phyloP scores from a whole-genome alignment of 1,140 invertebrate species.

The Stenopsyche tienmushanensis region DNA sequence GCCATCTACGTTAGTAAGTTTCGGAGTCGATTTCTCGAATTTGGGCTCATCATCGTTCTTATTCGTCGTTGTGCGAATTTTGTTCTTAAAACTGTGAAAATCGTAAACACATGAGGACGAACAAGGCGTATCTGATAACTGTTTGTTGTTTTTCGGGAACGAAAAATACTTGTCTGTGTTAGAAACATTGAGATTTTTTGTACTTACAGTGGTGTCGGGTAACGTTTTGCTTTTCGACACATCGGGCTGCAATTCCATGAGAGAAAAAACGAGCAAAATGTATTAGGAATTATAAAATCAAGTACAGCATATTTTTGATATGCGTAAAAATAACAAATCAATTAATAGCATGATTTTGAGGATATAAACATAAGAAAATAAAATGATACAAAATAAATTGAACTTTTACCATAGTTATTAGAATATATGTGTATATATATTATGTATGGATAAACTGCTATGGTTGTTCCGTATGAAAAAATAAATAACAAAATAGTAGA shows the following conservation, averaged over 20 bases:
- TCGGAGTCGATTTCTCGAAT: conserved; percentile 5
- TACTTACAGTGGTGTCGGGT: conserved; percentile 39
- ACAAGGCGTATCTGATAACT: conserved; percentile 15
- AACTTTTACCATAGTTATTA: no score
- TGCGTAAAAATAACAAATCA: not conserved
- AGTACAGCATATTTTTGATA: not conserved
- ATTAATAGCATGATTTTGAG: not conserved
- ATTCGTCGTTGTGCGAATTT: not conserved
- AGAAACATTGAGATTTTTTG: conserved; percentile 27
- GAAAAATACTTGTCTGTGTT: conserved; percentile 27
- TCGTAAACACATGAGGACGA: conserved; percentile 23
- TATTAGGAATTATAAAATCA: conserved; percentile 15
- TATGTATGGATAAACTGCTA: no score
- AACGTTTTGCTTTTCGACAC: conserved; percentile 25
- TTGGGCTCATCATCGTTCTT: not conserved
- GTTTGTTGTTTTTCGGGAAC: conserved; percentile 15
- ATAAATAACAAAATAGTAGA: no score
- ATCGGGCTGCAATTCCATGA: conserved; percentile 39
- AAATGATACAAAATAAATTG: conserved; percentile 1
- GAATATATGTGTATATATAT: no score
- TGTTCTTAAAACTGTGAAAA: conserved; percentile 16
- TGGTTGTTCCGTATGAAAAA: no score
- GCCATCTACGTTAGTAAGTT: conserved; percentile 21
- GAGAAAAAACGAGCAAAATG: conserved; percentile 27
- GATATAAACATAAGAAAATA: not conserved